Evolutionary conservation across 2,797 vertebrate species (phyloP).

Genomic region (Pitangus sulphuratus): DNA sequence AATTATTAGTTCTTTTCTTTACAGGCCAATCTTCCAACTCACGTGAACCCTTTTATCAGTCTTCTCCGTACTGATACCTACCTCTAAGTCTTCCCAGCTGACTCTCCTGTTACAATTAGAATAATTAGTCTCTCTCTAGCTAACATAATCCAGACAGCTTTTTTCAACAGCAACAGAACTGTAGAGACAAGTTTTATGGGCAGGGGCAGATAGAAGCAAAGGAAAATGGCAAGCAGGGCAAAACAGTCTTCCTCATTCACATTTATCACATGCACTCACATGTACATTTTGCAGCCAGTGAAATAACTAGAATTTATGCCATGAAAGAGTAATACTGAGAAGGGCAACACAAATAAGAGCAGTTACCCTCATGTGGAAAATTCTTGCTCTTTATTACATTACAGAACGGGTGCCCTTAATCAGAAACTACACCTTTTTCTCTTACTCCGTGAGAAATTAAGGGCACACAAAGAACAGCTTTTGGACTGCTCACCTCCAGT

Average conservation of each 20-base stretch:
- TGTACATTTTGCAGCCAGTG: not conserved
- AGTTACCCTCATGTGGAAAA: not conserved
- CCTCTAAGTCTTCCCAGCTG: not conserved
- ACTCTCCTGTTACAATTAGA: not conserved
- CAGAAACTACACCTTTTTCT: not conserved
- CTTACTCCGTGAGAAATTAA: not conserved
- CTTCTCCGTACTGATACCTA: not conserved
- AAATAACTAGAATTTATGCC: not conserved
- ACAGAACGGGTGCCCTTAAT: not conserved
- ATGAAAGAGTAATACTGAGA: not conserved
- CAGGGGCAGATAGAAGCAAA: not conserved
- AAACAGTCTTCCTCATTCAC: not conserved
- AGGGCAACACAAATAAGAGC: not conserved
- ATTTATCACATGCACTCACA: not conserved
- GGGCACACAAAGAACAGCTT: not conserved
- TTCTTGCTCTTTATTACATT: not conserved
- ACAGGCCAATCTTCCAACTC: not conserved
- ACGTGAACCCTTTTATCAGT: not conserved
- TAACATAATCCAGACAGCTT: not conserved
- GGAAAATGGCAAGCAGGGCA: not conserved
- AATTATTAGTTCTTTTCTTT: not conserved
- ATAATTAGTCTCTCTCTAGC: not conserved
- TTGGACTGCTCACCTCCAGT: slow-evolving; percentile 80
- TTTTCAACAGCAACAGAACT: not conserved
- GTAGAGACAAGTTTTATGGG: not conserved